These are phyloP conservation scores for Latrodectus hesperus DNA, from an alignment of 2,888 invertebrate genomes.

Conservation along the genomic window DNA sequence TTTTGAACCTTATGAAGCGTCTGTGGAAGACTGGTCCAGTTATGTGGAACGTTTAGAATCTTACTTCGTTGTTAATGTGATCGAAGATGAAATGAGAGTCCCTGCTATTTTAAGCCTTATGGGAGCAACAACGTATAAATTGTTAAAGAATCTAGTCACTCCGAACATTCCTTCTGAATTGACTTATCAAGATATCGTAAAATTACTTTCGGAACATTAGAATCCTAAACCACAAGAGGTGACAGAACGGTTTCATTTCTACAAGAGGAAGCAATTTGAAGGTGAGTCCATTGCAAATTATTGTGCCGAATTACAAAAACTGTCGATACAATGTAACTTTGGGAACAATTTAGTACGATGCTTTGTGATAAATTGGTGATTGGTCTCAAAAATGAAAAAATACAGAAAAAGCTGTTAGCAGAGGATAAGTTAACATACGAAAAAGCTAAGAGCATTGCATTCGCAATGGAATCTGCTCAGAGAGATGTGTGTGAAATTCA, in stretches of 20 bases:
- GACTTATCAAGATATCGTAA: constrained; percentile 52
- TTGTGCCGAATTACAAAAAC: constrained; percentile 41
- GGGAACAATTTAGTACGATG: constrained; percentile 28
- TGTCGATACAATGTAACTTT: constrained; percentile 37
- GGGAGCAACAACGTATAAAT: constrained; percentile 52
- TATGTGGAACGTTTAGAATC: constrained; percentile 47
- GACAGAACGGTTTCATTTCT: constrained; percentile 50
- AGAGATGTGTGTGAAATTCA: constrained; percentile 28
- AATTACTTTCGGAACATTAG: constrained; percentile 51
- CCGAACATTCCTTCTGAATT: constrained; percentile 50
- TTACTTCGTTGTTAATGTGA: constrained; percentile 50
- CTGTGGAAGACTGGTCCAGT: constrained; percentile 51
- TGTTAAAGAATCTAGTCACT: constrained; percentile 50
- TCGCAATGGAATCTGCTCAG: constrained; percentile 29
- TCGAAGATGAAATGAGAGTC: constrained; percentile 47
- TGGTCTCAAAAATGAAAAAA: constrained; percentile 12
- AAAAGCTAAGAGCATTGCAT: constrained; percentile 28
- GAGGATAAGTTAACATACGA: constrained; percentile 26
- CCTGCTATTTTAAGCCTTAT: constrained; percentile 50
- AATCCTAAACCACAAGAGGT: constrained; percentile 48
- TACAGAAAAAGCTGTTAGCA: constrained; percentile 25
- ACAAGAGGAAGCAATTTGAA: constrained; percentile 52
- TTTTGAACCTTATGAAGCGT: constrained; percentile 50
- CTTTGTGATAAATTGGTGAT: constrained; percentile 15
- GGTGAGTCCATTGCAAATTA: constrained; percentile 45